Conservation (phyloP, 2,888 invertebrate species). For the Drosophila lutescens region DNA sequence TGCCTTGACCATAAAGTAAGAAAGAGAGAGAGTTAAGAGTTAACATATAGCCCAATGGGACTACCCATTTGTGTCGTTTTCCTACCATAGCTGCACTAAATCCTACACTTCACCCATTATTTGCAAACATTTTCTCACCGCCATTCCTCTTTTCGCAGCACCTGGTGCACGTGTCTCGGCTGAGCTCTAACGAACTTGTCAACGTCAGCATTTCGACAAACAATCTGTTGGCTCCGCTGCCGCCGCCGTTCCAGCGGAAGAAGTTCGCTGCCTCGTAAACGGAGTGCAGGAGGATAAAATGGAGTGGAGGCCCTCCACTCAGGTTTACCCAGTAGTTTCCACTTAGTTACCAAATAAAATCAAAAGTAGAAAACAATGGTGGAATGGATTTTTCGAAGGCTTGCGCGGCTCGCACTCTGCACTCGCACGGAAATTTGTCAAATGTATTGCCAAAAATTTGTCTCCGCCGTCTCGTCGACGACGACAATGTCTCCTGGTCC, state of each 20-base stretch:
- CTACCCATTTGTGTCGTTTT: not conserved
- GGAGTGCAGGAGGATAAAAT: constrained; percentile 6
- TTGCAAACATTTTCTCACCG: constrained; percentile 17
- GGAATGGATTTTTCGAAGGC: constrained; percentile 29
- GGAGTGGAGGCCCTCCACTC: constrained; percentile 10
- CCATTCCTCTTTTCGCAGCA: constrained; percentile 86
- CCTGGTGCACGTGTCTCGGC: constrained; percentile 89
- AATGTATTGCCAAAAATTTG: constrained; percentile 65
- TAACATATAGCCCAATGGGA: not conserved
- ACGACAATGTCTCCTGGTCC: constrained; percentile 21
- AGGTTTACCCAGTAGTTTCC: constrained; percentile 42
- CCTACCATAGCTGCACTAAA: not conserved
- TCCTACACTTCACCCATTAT: not conserved
- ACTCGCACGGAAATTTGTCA: constrained; percentile 48
- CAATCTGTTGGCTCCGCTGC: constrained; percentile 89
- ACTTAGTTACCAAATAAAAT: constrained; percentile 50
- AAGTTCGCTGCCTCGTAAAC: constrained; percentile 86
- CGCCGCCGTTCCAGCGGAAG: constrained; percentile 88
- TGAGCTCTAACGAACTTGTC: constrained; percentile 89
- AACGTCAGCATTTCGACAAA: constrained; percentile 90
- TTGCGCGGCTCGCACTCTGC: constrained; percentile 4
- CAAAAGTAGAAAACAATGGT: constrained; percentile 41
- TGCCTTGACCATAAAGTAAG: too few species aligned
- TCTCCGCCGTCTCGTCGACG: constrained; percentile 45
- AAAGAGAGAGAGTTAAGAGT: not conserved